These are phyloP conservation scores for Sabatieria punctata DNA, from an alignment of 2,888 invertebrate genomes.

Conservation along the genomic window DNA sequence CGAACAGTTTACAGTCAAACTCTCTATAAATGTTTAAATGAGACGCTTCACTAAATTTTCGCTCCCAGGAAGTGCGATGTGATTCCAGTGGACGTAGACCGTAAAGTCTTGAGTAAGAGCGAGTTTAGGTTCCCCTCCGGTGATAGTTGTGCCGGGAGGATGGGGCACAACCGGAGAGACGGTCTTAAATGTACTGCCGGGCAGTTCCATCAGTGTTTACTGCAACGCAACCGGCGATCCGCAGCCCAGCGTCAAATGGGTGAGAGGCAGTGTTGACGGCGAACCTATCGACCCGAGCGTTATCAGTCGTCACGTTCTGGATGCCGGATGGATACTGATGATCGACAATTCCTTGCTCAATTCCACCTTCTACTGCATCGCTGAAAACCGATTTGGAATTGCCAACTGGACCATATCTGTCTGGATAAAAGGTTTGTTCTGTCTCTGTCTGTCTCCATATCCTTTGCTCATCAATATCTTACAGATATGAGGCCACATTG, in stretches of 20 bases:
- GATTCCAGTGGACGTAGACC: too few species aligned
- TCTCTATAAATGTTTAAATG: too few species aligned
- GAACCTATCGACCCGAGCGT: conserved; percentile 27
- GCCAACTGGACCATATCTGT: conserved; percentile 29
- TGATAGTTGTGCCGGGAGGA: conserved; percentile 25
- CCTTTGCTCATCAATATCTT: background rate
- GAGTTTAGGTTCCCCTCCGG: conserved; percentile 23
- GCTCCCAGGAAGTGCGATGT: too few species aligned
- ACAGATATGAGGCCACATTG: conserved; percentile 20
- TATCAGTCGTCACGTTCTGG: conserved; percentile 15
- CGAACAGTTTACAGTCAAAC: too few species aligned
- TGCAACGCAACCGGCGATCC: conserved; percentile 27
- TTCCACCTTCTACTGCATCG: conserved; percentile 26
- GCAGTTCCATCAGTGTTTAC: conserved; percentile 24
- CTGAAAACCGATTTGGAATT: conserved; percentile 25
- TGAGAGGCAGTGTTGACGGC: conserved; percentile 22
- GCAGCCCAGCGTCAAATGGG: conserved; percentile 27
- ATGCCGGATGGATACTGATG: conserved; percentile 22
- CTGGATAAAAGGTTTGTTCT: conserved; percentile 15
- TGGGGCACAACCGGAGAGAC: conserved; percentile 23
- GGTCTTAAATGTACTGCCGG: conserved; percentile 23
- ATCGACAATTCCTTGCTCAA: conserved; percentile 27
- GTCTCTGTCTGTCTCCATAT: background rate
- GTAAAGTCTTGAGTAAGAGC: too few species aligned
- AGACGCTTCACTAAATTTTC: too few species aligned